phyloP scores from a whole-genome alignment of 2,888 invertebrate species.

The Volucella inanis region DNA sequence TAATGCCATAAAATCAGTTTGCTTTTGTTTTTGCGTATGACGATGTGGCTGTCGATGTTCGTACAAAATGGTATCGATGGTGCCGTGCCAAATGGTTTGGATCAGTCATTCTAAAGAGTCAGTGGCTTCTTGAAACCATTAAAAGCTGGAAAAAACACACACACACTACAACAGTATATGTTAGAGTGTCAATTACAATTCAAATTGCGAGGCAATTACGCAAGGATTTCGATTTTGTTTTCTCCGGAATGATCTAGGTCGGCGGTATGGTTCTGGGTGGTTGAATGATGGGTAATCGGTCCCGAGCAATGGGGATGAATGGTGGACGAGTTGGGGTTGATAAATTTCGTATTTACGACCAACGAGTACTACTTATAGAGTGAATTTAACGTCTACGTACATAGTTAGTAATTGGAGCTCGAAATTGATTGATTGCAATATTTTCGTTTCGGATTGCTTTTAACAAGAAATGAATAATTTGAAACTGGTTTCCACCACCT shows the following conservation, averaged over 20 bases:
- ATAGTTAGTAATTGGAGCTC: conserved; percentile 46
- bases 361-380: not conserved
- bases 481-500: too few relatives aligned
- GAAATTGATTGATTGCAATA: conserved; percentile 59
- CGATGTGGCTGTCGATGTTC: not conserved
- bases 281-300: not conserved
- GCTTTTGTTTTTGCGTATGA: not conserved
- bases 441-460: not conserved
- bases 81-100: conserved; percentile 24
- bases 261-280: not conserved
- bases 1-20: conserved; percentile 24
- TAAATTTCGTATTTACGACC: too few relatives aligned
- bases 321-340: too few relatives aligned
- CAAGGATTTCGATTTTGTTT: conserved; percentile 6
- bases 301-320: not conserved
- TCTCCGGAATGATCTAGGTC: conserved; percentile 31
- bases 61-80: conserved; percentile 1
- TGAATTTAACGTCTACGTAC: conserved; percentile 12
- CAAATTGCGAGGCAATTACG: conserved; percentile 55
- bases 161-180: not conserved
- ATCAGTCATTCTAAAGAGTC: conserved; percentile 22
- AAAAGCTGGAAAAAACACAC: conserved; percentile 3
- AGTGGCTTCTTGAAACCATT: conserved; percentile 31
- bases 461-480: too few relatives aligned
- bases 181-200: conserved; percentile 59